Conservation (phyloP, 2,888 invertebrate genomes). For the Cantharis rustica region DNA sequence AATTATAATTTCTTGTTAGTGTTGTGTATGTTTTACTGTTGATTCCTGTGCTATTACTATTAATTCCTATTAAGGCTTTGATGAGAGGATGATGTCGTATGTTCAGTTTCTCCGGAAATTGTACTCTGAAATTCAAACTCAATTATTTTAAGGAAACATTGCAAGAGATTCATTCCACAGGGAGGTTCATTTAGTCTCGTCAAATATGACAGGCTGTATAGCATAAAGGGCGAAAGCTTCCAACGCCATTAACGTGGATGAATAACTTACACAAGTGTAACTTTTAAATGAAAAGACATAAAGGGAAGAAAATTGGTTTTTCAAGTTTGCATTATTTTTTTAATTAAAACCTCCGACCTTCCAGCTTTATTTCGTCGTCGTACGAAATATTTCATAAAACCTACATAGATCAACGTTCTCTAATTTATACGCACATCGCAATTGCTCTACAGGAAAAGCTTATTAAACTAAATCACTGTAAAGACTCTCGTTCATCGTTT, state of each 20-base stretch:
- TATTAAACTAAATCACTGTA: neutral
- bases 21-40: neutral
- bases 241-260: neutral
- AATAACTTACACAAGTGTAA: neutral
- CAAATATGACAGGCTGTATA: neutral
- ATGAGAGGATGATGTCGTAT: constrained; percentile 19
- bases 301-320: neutral
- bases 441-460: neutral
- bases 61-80: constrained; percentile 17
- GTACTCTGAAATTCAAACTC: constrained; percentile 19
- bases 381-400: neutral
- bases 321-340: neutral
- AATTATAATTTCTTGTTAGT: constrained; percentile 11
- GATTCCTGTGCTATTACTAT: constrained; percentile 11
- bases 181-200: neutral
- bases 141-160: constrained; percentile 6
- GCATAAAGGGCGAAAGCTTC: neutral
- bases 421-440: neutral
- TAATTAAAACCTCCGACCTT: neutral
- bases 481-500: neutral
- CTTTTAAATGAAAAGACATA: neutral
- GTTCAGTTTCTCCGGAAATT: constrained; percentile 12
- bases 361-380: neutral
- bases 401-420: neutral
- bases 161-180: neutral